Base-by-base conservation (phyloP, 2,888 invertebrate genomes). In the Piscicola geometra region DNA sequence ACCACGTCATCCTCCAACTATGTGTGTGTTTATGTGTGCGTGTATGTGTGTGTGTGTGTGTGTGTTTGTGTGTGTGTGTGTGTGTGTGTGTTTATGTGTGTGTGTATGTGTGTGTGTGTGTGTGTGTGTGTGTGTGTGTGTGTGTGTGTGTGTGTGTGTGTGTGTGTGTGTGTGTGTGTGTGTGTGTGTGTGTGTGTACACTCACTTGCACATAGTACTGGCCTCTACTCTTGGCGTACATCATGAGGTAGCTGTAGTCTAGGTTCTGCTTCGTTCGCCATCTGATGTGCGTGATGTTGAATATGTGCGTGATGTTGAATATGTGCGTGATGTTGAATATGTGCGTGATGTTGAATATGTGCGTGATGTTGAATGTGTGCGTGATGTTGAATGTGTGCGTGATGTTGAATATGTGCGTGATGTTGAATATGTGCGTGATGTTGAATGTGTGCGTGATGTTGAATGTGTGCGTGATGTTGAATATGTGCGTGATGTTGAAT, bases 221-320 rank as follows among this genome's bases (percentile, higher is more conserved):
- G 76, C 92, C 96, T 83, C 91, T 91, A 0, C 91, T 89, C 82
- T 93, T 92, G 0, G 93, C 92, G 83, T 95, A 95, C 76, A 94
- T 91, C 96, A 97, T 97, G 21, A 97, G 88, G 85, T 92, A 97
- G 0, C 94, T 91, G 82, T 92, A 93, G 84, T 97, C 96, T 76
- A 96, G 87, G 84, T 96, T 96, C 85, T 97, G 96, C 82, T 97
- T 97, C 1, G 94, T 93, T 74, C 96, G 88, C 96, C 96, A 97
- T 78, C 85, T 86, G 78, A 21, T 21, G 32, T 33, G 50, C 21
- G 12, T 70, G n/a, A n/a, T n/a, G n/a, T n/a, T n/a, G n/a, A n/a
- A n/a, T n/a, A n/a, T n/a, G n/a, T n/a, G n/a, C n/a, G n/a, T n/a
- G n/a, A n/a, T n/a, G n/a, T n/a, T n/a, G n/a, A n/a, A n/a, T n/a